Evolutionary conservation across 2,113 vertebrate genomes (phyloP), one percentile per base, ranked within the genome.

Genomic region (Parotia lawesii): DNA sequence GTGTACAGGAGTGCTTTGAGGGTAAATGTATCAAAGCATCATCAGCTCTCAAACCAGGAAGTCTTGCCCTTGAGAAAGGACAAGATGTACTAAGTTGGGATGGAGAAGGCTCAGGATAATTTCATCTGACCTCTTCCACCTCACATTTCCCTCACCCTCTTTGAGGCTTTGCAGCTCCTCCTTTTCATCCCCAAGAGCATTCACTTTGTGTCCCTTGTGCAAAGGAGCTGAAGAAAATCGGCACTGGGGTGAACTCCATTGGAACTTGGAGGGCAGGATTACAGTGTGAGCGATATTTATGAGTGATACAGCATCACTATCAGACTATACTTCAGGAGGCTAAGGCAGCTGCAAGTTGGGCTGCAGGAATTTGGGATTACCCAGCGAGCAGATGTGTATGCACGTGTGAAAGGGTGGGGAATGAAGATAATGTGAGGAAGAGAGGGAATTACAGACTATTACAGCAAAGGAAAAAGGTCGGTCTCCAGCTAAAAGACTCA

Each of bases 341-440:
- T 69, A 42, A 69, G 50, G 48, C 61, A 81, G 53, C 77, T 82
- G 58, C 29, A 72, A 77, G 38, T 11, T 54, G 75, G 72, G 72
- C 42, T 74, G 56, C 86, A 74, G 71, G 71, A 95, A 90, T 90
- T 20, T 65, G 82, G 81, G 66, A 73, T 72, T 95, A 74, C 71
- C 53, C 73, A 71, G 73, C 3, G 6, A 77, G 40, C 2, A 24
- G 70, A 90, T 20, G 1, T 85, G 47, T 35, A 38, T 42, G 38
- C 58, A 91, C 0, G 1, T 69, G 48, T 83, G 66, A 79, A 79
- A 85, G 67, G 31, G 42, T 77, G 58, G 54, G 33, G 47, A 93
- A 50, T 77, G 33, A 88, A 76, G 56, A 83, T 47, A 80, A 71
- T 27, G 27, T 54, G 16, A n/a, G 47, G 38, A 25, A 77, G 87